Evolutionary conservation across 2,888 invertebrate species (phyloP).

Genomic region (Eledona agricola): DNA sequence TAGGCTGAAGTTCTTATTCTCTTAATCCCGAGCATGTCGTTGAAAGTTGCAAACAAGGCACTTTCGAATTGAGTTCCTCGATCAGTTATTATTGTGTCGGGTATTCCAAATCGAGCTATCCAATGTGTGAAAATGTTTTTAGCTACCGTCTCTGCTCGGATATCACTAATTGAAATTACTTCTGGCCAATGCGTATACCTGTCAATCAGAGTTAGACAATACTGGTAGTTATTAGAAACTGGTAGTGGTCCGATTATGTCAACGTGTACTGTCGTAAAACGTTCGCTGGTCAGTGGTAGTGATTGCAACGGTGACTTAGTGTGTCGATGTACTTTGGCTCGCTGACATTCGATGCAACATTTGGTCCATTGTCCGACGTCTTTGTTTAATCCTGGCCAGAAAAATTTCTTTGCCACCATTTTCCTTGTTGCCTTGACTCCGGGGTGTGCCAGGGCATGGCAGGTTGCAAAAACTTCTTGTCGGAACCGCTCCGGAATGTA

Average conservation of each 20-base stretch:
- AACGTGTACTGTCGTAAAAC: constrained; percentile 50
- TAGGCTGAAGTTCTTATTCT: constrained; percentile 35
- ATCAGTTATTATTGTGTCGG: constrained; percentile 43
- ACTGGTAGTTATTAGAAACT: constrained; percentile 37
- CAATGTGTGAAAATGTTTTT: constrained; percentile 33
- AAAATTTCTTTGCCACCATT: constrained; percentile 40
- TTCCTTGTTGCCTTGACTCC: constrained; percentile 34
- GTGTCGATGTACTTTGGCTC: constrained; percentile 41
- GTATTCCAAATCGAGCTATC: constrained; percentile 41
- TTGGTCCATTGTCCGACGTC: constrained; percentile 38
- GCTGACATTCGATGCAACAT: constrained; percentile 43
- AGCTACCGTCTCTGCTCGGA: constrained; percentile 40
- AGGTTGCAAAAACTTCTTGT: no score
- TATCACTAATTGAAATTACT: constrained; percentile 47
- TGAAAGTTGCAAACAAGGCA: background rate
- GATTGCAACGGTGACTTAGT: constrained; percentile 31
- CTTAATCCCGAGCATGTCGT: background rate
- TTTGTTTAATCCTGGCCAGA: constrained; percentile 45
- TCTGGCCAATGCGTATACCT: constrained; percentile 47
- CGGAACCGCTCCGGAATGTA: no score
- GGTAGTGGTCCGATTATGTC: constrained; percentile 45
- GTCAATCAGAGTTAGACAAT: no score
- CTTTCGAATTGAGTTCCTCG: constrained; percentile 34
- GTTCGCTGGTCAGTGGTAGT: constrained; percentile 37
- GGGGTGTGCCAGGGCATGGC: constrained; percentile 43